These are phyloP conservation scores for Caenorhabditis doughertyi DNA, from an alignment of 2,888 invertebrate genomes.

Conservation along the genomic window DNA sequence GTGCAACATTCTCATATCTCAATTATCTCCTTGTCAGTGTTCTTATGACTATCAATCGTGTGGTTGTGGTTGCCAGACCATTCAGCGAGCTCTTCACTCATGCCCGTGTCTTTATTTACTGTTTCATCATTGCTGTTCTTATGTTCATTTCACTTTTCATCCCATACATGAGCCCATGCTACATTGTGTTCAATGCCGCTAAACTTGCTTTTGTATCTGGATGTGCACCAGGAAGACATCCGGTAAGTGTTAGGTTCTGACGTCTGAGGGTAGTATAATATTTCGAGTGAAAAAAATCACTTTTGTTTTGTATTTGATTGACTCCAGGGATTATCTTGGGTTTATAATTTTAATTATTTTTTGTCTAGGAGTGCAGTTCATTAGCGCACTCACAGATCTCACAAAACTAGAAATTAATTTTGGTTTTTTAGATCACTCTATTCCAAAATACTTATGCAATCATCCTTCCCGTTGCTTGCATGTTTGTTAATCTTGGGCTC, in stretches of 20 bases:
- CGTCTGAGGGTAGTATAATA: background rate
- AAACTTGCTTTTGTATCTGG: conserved; percentile 30
- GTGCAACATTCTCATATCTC: conserved; percentile 21
- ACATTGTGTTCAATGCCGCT: background rate
- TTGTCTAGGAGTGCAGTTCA: too few species aligned
- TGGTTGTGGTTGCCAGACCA: conserved; percentile 11
- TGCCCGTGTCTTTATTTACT: conserved; percentile 2
- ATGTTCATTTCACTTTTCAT: conserved; percentile 27
- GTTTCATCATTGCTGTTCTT: conserved; percentile 8
- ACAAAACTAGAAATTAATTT: too few species aligned
- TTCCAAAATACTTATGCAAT: conserved; percentile 7
- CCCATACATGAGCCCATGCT: conserved; percentile 33
- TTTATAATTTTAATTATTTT: background rate
- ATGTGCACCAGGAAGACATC: conserved; percentile 37
- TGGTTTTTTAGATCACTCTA: background rate
- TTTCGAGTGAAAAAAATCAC: background rate
- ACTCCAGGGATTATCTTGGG: too few species aligned
- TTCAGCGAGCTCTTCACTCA: conserved; percentile 23
- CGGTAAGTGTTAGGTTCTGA: conserved; percentile 12
- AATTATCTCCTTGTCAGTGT: conserved; percentile 2
- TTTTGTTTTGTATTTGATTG: too few species aligned
- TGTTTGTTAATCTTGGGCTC: background rate
- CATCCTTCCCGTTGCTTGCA: background rate
- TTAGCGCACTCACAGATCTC: too few species aligned
- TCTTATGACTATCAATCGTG: conserved; percentile 24